Evolutionary conservation across 1,140 invertebrate species (phyloP), one percentile per base, ranked within the genome.

Genomic region (Drosophila yakuba): DNA sequence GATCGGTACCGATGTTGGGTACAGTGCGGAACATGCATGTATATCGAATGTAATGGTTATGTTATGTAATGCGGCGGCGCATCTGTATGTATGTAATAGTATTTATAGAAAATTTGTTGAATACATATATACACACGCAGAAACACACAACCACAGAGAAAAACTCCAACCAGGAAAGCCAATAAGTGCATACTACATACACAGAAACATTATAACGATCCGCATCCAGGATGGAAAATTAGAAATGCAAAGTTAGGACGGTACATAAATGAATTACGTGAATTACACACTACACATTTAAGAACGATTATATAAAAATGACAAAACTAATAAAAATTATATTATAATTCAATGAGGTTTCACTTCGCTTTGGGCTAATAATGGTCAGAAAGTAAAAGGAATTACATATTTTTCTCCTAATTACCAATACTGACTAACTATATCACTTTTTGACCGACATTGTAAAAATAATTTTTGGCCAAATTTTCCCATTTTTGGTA

Each of bases 311-410:
- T 88, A 89, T 89, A 63, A 86, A 86, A 86, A 62, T 62, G 74
- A 78, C 64, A 74, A 86, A 88, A 79, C 72, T 79, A 88, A 88
- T 88, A 88, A 88, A 86, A 86, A 89, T 88, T 89, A 88, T 83
- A 88, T 88, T 80, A 88, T 80, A 86, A 89, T 81, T 71, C 74
- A 61, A 43, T 11, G 36, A 5, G 15, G 28, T 41, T 39, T 76
- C 54, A 55, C 57, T 66, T 28, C 12, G 14, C 32, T 23, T 38
- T 38, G 15, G n/a, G 20, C 10, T 20, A 17, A 17, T 0, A 17
- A 17, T 17, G 17, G 17, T 17, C 17, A 17, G 17, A 17, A 17
- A 17, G 17, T 17, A 17, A 17, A 17, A 17, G 17, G 17, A 17
- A 17, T 17, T 17, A 17, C 17, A 17, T 17, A 17, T 17, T 17